A percentile compares a stretch with the other conserved stretches of the same genome.
Conservation (phyloP, 2,888 invertebrate species). For the Eupithecia dodoneata region DNA sequence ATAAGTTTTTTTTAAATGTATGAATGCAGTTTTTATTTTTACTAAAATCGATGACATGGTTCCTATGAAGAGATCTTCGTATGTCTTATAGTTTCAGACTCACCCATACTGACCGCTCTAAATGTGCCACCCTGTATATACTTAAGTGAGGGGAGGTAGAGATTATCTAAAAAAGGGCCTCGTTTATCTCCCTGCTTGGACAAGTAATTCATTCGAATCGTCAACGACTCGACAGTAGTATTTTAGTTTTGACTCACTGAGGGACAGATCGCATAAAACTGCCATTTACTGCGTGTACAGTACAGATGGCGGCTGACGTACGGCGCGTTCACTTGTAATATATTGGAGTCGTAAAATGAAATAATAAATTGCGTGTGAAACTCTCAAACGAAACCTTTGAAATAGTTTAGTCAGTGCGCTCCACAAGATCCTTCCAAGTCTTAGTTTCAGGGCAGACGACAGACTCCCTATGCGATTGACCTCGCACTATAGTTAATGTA, state of each 20-base stretch:
- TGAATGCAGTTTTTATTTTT: too few species aligned
- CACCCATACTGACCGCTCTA: too few species aligned
- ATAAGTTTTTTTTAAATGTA: too few species aligned
- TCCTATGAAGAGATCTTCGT: too few species aligned
- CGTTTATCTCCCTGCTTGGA: not conserved
- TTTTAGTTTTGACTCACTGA: not conserved
- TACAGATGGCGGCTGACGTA: not conserved
- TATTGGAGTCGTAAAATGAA: constrained; percentile 1
- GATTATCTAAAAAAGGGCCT: not conserved
- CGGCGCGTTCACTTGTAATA: constrained; percentile 6
- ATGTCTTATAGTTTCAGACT: too few species aligned
- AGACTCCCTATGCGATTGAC: not conserved
- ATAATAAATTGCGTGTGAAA: constrained; percentile 2
- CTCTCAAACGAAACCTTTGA: not conserved
- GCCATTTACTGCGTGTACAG: constrained; percentile 4
- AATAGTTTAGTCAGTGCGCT: not conserved
- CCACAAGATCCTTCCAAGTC: not conserved
- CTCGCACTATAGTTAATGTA: not conserved
- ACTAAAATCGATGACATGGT: too few species aligned
- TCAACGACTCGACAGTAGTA: not conserved
- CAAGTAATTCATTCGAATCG: not conserved
- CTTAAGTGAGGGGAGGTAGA: not conserved
- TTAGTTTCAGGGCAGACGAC: not conserved
- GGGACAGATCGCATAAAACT: constrained; percentile 9
- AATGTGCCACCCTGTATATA: not conserved